These are phyloP conservation scores for Fragum fragum DNA, from an alignment of 2,888 invertebrate species.

Conservation along the genomic window DNA sequence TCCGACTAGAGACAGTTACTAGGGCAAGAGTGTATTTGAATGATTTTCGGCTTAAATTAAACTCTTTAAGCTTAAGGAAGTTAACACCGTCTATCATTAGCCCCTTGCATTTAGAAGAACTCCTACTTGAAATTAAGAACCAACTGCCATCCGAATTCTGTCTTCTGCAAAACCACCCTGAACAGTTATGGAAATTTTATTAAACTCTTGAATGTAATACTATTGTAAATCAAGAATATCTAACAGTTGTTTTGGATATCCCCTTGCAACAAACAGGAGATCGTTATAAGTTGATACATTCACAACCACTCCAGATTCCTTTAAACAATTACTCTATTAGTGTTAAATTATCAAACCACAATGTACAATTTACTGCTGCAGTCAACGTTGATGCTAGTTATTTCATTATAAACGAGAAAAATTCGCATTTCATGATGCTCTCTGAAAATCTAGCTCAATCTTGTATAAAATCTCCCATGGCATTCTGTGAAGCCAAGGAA, in stretches of 20 bases:
- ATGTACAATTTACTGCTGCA: neutral
- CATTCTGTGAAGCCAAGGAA: neutral
- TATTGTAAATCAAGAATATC: neutral
- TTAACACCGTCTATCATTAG: neutral
- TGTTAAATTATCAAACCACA: neutral
- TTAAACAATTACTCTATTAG: neutral
- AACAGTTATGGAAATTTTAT: neutral
- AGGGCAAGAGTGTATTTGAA: neutral
- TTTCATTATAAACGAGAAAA: neutral
- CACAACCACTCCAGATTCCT: neutral
- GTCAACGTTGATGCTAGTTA: neutral
- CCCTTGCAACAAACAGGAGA: neutral
- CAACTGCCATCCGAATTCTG: neutral
- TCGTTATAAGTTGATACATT: neutral
- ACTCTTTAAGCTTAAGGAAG: neutral
- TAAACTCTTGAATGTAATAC: neutral
- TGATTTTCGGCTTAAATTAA: neutral
- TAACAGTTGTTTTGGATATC: neutral
- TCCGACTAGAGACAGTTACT: neutral
- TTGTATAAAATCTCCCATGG: neutral
- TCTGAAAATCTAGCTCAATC: neutral
- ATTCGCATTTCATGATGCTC: neutral
- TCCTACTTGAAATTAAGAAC: neutral
- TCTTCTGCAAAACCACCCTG: neutral
- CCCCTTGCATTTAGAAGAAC: neutral